Evolutionary conservation across 2,797 vertebrate genomes (phyloP).

Genomic region (Stomatorhinus walkeri): DNA sequence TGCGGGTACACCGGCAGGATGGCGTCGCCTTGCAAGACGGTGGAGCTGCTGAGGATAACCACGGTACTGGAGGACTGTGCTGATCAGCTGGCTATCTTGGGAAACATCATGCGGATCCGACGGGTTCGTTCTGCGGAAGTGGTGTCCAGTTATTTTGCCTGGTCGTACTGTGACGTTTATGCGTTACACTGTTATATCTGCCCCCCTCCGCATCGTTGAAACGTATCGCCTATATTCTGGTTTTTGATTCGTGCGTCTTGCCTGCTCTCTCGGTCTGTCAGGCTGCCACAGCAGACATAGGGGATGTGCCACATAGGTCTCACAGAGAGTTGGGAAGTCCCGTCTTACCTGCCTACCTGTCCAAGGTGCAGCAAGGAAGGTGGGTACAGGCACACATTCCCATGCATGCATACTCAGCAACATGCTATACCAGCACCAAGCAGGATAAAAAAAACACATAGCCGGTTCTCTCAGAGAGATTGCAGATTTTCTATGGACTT

Average conservation of each 20-base stretch:
- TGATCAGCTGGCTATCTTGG: slow-evolving; percentile 66
- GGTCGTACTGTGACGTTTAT: not conserved
- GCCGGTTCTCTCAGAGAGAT: not conserved
- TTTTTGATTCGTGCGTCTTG: not conserved
- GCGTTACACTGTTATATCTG: not conserved
- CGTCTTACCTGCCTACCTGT: not conserved
- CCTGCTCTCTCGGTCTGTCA: not conserved
- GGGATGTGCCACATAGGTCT: not conserved
- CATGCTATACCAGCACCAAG: not conserved
- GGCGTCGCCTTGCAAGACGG: slow-evolving; percentile 34
- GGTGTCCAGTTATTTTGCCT: not conserved
- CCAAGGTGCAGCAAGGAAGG: slow-evolving; percentile 19
- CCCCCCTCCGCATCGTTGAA: not conserved
- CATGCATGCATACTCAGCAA: not conserved
- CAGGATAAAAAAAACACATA: not conserved
- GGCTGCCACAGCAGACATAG: slow-evolving; percentile 5
- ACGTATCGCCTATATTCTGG: not conserved
- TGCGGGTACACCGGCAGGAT: slow-evolving; percentile 21
- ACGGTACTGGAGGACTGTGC: slow-evolving; percentile 60
- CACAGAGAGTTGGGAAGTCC: not conserved
- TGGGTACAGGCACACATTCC: not conserved
- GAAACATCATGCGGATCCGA: slow-evolving; percentile 49
- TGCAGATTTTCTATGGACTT: not conserved
- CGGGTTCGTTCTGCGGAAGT: slow-evolving; percentile 30
- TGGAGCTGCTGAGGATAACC: slow-evolving; percentile 54